Base-by-base conservation (phyloP, 2,797 vertebrate species). In the Cephalopachus bancanus region DNA sequence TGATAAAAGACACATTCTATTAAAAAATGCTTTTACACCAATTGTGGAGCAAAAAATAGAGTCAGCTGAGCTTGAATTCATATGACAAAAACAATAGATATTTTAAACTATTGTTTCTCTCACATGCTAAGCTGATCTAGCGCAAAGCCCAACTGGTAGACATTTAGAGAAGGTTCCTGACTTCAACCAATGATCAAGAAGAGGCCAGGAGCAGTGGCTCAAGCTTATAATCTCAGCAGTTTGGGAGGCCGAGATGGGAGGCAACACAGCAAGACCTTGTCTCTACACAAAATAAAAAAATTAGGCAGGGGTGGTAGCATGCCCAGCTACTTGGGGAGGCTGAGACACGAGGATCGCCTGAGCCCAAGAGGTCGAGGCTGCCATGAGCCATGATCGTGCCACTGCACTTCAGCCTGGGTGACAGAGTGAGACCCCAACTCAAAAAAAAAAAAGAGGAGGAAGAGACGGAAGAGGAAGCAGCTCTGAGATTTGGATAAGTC, bases 1-100 rank as follows among this genome's bases (percentile, higher is more conserved):
- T 74, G 53, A 71, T 53, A 89, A 95, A 90, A 92, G 62, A 92
- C 95, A 91, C 16, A 74, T 22, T 72, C 62, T 75, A 71, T 79
- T 94, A 33, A 74, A 86, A 94, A 94, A 89, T 26, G 28, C n/a
- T 90, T 85, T 90, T 89, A 88, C 3, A 72, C n/a, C 67, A 93
- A 93, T 14, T 62, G 6, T 65, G 15, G 12, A 72, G 5, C 69
- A 62, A 90, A 93, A 94, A 37, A 5, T 15, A 19, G 2, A 85
- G 64, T 67, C 44, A 80, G 62, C 7, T 26, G 30, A 95, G 53
- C n/a, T 84, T 74, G 81, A 86, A 86, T 71, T 72, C 95, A 91
- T 16, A 91, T 3, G 33, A 90, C 33, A 95, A 97, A 87, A 94
- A 53, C 57, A 76, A 86, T 22, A 71, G 10, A 3, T 57, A 86